Conservation (phyloP, 2,113 vertebrate genomes). For the Columba livia region DNA sequence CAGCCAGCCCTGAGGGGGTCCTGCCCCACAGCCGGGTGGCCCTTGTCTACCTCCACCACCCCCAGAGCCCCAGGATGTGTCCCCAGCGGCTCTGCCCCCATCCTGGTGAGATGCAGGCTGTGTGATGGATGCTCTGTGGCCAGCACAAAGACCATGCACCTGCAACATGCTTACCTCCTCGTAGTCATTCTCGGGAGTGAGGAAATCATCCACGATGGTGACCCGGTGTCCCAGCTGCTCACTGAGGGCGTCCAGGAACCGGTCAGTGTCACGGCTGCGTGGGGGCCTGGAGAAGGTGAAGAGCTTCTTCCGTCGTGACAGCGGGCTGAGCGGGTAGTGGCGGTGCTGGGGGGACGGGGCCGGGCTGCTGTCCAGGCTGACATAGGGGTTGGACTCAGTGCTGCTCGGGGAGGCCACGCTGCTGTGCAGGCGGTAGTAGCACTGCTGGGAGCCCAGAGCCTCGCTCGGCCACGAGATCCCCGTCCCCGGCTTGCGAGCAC, state of each 20-base stretch:
- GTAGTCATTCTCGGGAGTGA: constrained; percentile 92
- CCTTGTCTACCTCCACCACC: not conserved
- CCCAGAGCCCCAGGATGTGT: rapidly evolving
- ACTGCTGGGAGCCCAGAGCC: constrained; percentile 79
- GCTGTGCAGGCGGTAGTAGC: constrained; percentile 80
- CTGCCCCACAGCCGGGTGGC: rapidly evolving
- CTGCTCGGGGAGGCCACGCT: constrained; percentile 90
- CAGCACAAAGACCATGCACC: rapidly evolving
- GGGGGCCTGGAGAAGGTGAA: constrained; percentile 92
- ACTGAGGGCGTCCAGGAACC: constrained; percentile 91
- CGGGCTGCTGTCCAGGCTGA: constrained; percentile 93
- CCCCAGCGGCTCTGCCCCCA: not conserved
- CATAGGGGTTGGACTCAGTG: constrained; percentile 93
- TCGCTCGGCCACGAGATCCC: constrained; percentile 85
- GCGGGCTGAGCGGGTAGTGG: constrained; percentile 75
- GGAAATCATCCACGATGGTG: constrained; percentile 88
- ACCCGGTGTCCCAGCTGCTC: constrained; percentile 92
- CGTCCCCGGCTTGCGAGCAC: constrained; percentile 79
- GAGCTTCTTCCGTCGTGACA: constrained; percentile 84
- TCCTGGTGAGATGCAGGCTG: rapidly evolving
- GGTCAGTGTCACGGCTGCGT: constrained; percentile 91
- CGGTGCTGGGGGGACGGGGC: constrained; percentile 81
- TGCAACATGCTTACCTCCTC: constrained; percentile 82
- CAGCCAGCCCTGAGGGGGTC: not conserved
- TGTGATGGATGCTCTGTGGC: rapidly evolving